Percentiles rank a stretch among this genome's conserved stretches.
Conservation (phyloP, 2,888 invertebrate species). For the Aplocera efformata region DNA sequence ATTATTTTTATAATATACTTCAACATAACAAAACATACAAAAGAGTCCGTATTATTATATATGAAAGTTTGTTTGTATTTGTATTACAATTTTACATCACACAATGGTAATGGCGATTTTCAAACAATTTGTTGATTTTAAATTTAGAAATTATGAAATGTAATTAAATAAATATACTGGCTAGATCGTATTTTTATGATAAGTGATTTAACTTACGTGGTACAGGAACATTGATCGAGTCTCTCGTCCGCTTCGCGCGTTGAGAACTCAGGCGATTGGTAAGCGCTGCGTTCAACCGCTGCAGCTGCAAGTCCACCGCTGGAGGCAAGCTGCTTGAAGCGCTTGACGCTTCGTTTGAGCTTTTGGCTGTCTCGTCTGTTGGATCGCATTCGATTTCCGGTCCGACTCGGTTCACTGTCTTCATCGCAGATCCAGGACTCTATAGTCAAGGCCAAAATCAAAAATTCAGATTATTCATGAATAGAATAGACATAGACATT, state of each 20-base stretch:
- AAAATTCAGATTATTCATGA: no score
- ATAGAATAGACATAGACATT: no score
- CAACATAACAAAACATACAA: no score
- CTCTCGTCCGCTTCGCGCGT: slow-evolving; percentile 45
- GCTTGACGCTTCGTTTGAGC: slow-evolving; percentile 29
- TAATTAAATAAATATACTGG: no score
- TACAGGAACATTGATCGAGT: slow-evolving; percentile 37
- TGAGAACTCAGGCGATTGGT: slow-evolving; percentile 54
- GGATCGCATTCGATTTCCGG: slow-evolving; percentile 7
- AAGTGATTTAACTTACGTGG: slow-evolving; percentile 44
- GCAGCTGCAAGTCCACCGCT: slow-evolving; percentile 69
- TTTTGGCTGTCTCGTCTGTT: slow-evolving; percentile 27
- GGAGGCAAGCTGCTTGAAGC: slow-evolving; percentile 36
- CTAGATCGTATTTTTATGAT: no score
- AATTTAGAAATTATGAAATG: no score
- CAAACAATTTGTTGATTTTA: no score
- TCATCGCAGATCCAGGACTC: slow-evolving; percentile 34
- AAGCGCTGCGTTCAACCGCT: slow-evolving; percentile 72
- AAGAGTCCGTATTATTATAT: no score
- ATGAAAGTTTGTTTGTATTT: no score
- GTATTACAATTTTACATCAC: no score
- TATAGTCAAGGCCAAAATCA: slow-evolving; percentile 8
- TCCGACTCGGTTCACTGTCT: slow-evolving; percentile 11
- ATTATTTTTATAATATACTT: no score
- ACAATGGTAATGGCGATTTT: no score